phyloP scores from a whole-genome alignment of 2,797 vertebrate genomes.

The Eulemur albifrons region DNA sequence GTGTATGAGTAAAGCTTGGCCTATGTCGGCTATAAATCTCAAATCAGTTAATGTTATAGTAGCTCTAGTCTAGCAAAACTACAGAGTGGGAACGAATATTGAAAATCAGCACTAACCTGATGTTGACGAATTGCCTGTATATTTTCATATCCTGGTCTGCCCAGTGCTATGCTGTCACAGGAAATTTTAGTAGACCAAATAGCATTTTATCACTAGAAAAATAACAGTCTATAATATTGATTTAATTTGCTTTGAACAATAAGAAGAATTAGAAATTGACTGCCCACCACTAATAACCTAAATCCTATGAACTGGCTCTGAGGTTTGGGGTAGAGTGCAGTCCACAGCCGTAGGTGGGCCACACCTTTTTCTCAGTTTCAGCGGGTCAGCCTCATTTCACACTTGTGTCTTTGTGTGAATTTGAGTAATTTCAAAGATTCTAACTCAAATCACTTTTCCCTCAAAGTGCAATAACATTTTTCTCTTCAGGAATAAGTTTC shows the following conservation, averaged over 20 bases:
- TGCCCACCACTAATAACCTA: not conserved
- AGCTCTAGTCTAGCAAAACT: not conserved
- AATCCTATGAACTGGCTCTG: not conserved
- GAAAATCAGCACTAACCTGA: not conserved
- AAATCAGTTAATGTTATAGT: not conserved
- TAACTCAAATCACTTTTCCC: not conserved
- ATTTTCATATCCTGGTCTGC: not conserved
- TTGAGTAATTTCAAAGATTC: not conserved
- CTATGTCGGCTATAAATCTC: not conserved
- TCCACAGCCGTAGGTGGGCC: too few species aligned
- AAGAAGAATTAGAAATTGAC: not conserved
- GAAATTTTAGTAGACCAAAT: not conserved
- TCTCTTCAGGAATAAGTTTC: not conserved
- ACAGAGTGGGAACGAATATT: not conserved
- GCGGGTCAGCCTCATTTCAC: not conserved
- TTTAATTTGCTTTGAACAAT: not conserved
- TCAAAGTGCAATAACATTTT: not conserved
- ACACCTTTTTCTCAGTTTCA: not conserved
- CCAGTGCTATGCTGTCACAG: not conserved
- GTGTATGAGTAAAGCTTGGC: not conserved
- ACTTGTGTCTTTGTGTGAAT: not conserved
- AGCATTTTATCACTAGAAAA: not conserved
- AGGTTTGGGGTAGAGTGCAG: not conserved
- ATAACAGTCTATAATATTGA: not conserved
- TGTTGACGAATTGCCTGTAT: not conserved